Base-by-base conservation (phyloP, 1,140 invertebrate species). In the Aphaenogaster ashmeadi region DNA sequence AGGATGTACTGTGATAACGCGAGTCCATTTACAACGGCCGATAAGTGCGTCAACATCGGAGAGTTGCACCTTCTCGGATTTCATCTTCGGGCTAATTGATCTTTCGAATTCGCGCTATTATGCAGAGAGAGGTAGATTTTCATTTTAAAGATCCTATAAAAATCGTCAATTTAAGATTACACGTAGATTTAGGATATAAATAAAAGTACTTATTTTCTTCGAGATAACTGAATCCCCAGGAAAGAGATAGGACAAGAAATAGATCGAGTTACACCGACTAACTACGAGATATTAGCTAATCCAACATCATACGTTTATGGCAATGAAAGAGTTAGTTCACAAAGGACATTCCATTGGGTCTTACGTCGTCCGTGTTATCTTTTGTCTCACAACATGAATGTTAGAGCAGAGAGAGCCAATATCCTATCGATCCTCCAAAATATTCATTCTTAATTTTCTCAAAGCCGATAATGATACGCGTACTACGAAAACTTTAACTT, bases 281-380 rank as follows among this genome's bases (percentile, higher is more conserved):
- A 60, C 56, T 56, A 3, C 11, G 18, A 58, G 47, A 87, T 87
- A 92, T 92, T 92, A 88, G 83, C 86, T 89, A 85, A 91, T 84
- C 60, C 67, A 81, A 50, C 83, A 62, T 27, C 41, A 64, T 79
- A 89, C 85, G 27, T 91, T 89, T 89, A 91, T 80, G 85, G 78
- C 84, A 67, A 71, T 87, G 90, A 85, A 88, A 89, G 71, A 79
- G 81, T 69, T 87, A 81, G 90, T 90, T 93, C 90, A 93, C 92
- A 92, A 93, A 93, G 89, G 87, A 89, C 93, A 93, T 94, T 94
- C 93, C 93, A 91, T 93, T 93, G 88, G 66, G 88, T 89, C 87
- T 93, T 91, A 92, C 92, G 87, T 85, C 62, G 89, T 54, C 41
- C 84, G 50, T 62, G 60, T 85, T 71, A 83, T 88, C 87, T 91